Evolutionary conservation across 2,797 vertebrate genomes (phyloP), one percentile per base, ranked within the genome.

Genomic region (Bovichtus diacanthus): DNA sequence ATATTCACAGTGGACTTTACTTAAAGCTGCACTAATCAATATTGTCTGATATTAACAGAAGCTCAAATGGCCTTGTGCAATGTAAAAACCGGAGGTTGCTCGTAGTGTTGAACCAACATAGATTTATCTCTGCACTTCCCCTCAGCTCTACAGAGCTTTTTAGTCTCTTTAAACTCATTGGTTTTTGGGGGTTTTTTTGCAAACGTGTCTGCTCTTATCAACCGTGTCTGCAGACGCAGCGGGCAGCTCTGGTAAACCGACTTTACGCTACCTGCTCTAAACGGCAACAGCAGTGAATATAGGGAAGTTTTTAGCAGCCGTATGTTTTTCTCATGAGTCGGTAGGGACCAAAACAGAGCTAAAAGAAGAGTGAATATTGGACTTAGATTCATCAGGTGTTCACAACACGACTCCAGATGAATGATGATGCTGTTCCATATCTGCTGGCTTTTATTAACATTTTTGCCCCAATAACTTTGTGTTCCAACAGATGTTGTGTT

Each of bases 11-110:
- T 66, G 25, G 69, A 74, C 43, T 41, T 65, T 58, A 23, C 31
- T 80, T 65, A 64, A 84, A 79, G 71, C 78, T 84, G 68, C 70
- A 78, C 29, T 38, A 54, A 61, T 68, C 54, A 25, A 10, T 11
- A 1, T 43, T 12, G 44, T 53, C 0, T 41, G 8, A 3, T 19
- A 18, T 34, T 25, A 19, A 31, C 31, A 39, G 39, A 36, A n/a
- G 4, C 29, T 72, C 13, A 43, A 54, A 16, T 21, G 2, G 27
- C 23, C 6, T 3, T 23, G 27, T 62, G 21, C n/a, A 54, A 46
- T 39, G 18, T 63, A 8, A 63, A 50, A 34, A 62, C 19, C 71
- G 7, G 21, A 63, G 12, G 31, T 31, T 18, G 11, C 31, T 12
- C 70, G 5, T 29, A 19, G 38, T 9, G 31, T 55, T 36, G 21